Evolutionary conservation across 2,113 vertebrate species (phyloP).

Genomic region (Myodes glareolus): DNA sequence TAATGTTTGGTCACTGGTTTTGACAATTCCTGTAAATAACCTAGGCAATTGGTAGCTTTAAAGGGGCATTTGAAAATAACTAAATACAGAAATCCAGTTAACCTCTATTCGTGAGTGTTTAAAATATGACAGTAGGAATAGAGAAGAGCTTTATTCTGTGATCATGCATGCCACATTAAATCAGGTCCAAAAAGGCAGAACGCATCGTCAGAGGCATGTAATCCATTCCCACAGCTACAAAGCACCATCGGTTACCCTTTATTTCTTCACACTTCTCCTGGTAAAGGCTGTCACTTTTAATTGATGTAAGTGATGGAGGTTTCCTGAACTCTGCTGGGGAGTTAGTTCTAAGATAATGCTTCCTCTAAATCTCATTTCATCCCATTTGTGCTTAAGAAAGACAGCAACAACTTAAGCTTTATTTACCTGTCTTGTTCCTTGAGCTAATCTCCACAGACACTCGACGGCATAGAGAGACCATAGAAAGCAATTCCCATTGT

Average conservation of each 20-base stretch:
- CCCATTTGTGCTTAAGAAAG: constrained; percentile 17
- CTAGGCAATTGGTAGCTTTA: not conserved
- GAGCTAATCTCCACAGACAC: not conserved
- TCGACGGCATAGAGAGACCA: not conserved
- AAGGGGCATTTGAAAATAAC: not conserved
- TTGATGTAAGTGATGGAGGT: constrained; percentile 26
- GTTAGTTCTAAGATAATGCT: constrained; percentile 48
- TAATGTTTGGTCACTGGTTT: not conserved
- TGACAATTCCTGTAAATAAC: not conserved
- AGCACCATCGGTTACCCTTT: constrained; percentile 52
- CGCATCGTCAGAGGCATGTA: not conserved
- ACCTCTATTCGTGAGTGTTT: not conserved
- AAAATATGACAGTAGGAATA: not conserved
- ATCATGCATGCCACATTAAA: constrained; percentile 35
- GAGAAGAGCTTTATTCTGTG: constrained; percentile 18
- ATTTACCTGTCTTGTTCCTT: constrained; percentile 25
- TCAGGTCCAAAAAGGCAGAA: not conserved
- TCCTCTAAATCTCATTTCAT: constrained; percentile 47
- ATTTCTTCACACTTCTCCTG: constrained; percentile 44
- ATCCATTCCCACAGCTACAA: constrained; percentile 13
- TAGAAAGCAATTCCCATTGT: not conserved
- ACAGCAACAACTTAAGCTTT: constrained; percentile 48
- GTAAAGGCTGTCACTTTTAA: constrained; percentile 48
- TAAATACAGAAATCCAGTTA: not conserved
- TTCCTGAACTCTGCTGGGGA: constrained; percentile 16